A percentile compares a stretch with the other conserved stretches of the same genome.
These are phyloP conservation scores for Heliconius aoede DNA, from an alignment of 2,888 invertebrate genomes.

Conservation along the genomic window DNA sequence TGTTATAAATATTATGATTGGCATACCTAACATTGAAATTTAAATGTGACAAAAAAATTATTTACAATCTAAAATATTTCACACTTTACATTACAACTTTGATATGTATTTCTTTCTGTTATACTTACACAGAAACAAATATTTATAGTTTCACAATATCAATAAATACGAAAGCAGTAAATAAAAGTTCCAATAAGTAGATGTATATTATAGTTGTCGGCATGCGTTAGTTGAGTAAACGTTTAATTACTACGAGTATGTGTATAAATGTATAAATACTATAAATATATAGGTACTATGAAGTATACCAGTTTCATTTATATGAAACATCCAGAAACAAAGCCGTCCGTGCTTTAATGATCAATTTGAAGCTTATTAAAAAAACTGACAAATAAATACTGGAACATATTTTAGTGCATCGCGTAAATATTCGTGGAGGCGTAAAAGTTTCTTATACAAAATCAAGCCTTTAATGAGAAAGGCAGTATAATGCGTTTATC, in stretches of 20 bases:
- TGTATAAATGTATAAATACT: too few species aligned
- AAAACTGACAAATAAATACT: slow-evolving; percentile 46
- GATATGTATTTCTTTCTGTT: slow-evolving; percentile 17
- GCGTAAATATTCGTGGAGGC: slow-evolving; percentile 58
- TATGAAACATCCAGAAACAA: background rate
- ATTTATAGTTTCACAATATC: slow-evolving; percentile 18
- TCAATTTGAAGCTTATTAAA: slow-evolving; percentile 1
- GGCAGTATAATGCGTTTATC: slow-evolving; percentile 57
- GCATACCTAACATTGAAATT: background rate
- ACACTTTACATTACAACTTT: slow-evolving; percentile 12
- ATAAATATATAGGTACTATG: too few species aligned
- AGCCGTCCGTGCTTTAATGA: background rate
- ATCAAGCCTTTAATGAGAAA: slow-evolving; percentile 58
- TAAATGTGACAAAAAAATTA: background rate
- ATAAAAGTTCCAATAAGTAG: slow-evolving; percentile 19
- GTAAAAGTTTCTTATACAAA: slow-evolving; percentile 55
- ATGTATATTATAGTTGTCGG: slow-evolving; percentile 27
- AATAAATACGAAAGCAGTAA: slow-evolving; percentile 30
- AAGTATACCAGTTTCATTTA: background rate
- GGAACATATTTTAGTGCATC: slow-evolving; percentile 56
- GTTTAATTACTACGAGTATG: slow-evolving; percentile 25
- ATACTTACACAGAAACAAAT: slow-evolving; percentile 19
- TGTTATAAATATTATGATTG: background rate
- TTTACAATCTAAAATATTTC: slow-evolving; percentile 3
- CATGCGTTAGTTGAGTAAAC: slow-evolving; percentile 32